phyloP scores from a whole-genome alignment of 2,113 vertebrate genomes.

The Bujurquina vittata region DNA sequence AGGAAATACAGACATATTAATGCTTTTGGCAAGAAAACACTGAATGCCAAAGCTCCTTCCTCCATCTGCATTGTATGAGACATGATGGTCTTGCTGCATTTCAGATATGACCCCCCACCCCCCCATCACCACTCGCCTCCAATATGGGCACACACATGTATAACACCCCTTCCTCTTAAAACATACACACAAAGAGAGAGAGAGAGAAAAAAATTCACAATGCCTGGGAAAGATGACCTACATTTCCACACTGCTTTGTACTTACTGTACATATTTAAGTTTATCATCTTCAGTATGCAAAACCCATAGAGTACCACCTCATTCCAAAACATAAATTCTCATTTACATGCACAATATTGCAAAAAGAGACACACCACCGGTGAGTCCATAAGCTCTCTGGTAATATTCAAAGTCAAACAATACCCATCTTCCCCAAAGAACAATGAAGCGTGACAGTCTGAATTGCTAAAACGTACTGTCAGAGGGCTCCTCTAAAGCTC shows the following conservation, averaged over 20 bases:
- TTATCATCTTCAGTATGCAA: constrained; percentile 66
- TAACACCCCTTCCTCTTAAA: constrained; percentile 41
- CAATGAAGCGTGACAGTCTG: constrained; percentile 65
- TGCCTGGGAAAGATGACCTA: constrained; percentile 67
- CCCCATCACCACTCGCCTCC: background rate
- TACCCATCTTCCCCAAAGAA: constrained; percentile 52
- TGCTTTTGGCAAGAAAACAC: constrained; percentile 66
- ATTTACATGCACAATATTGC: constrained; percentile 60
- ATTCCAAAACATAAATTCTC: constrained; percentile 63
- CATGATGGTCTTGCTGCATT: constrained; percentile 49
- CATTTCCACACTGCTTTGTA: constrained; percentile 63
- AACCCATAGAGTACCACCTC: constrained; percentile 33
- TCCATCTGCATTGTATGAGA: constrained; percentile 79
- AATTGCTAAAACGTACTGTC: constrained; percentile 54
- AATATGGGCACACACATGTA: background rate
- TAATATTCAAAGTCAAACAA: constrained; percentile 66
- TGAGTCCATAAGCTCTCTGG: constrained; percentile 39
- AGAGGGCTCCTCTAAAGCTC: constrained; percentile 52
- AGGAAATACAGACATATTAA: constrained; percentile 76
- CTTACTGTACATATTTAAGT: constrained; percentile 70
- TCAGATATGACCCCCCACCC: constrained; percentile 45
- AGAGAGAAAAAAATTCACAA: constrained; percentile 32
- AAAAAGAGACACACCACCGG: constrained; percentile 31
- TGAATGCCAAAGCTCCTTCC: constrained; percentile 69
- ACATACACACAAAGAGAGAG: constrained; percentile 44